These are phyloP conservation scores for Thumatha senex DNA, from an alignment of 2,888 invertebrate genomes.

Conservation along the genomic window DNA sequence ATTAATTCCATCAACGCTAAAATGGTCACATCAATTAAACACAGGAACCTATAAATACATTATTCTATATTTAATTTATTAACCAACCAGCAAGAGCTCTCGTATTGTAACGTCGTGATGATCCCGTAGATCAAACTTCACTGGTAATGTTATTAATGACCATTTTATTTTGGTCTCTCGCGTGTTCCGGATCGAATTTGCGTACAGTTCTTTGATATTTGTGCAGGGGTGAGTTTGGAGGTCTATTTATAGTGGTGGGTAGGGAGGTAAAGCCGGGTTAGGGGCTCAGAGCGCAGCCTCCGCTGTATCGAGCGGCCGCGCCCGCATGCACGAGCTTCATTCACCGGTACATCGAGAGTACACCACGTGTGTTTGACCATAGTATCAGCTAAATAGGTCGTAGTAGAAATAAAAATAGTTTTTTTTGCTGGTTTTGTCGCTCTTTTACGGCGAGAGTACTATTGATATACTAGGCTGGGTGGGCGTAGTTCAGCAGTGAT, in stretches of 20 bases:
- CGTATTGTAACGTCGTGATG: slow-evolving; percentile 18
- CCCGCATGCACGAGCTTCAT: slow-evolving; percentile 65
- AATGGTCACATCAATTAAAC: slow-evolving; percentile 36
- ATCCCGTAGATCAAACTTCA: slow-evolving; percentile 17
- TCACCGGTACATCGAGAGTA: slow-evolving; percentile 50
- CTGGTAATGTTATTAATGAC: slow-evolving; percentile 26
- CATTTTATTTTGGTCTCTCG: slow-evolving; percentile 27
- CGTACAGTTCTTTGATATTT: slow-evolving; percentile 11
- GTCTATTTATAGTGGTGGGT: slow-evolving; percentile 29
- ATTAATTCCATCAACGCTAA: slow-evolving; percentile 13
- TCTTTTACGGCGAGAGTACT: slow-evolving; percentile 2
- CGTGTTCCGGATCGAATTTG: slow-evolving; percentile 13
- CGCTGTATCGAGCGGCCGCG: slow-evolving; percentile 70
- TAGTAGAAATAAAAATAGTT: slow-evolving; percentile 47
- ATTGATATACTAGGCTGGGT: not conserved
- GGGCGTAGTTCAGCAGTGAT: no score
- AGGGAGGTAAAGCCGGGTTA: slow-evolving; percentile 45
- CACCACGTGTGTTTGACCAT: slow-evolving; percentile 48
- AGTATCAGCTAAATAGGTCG: slow-evolving; percentile 36
- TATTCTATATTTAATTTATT: slow-evolving; percentile 18
- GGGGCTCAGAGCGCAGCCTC: slow-evolving; percentile 69
- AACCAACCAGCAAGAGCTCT: slow-evolving; percentile 27
- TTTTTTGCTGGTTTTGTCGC: slow-evolving; percentile 13
- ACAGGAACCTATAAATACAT: slow-evolving; percentile 20
- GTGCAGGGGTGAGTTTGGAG: slow-evolving; percentile 24